These are phyloP conservation scores for Mimumesa dahlbomi DNA, from an alignment of 2,888 invertebrate genomes.

Conservation along the genomic window DNA sequence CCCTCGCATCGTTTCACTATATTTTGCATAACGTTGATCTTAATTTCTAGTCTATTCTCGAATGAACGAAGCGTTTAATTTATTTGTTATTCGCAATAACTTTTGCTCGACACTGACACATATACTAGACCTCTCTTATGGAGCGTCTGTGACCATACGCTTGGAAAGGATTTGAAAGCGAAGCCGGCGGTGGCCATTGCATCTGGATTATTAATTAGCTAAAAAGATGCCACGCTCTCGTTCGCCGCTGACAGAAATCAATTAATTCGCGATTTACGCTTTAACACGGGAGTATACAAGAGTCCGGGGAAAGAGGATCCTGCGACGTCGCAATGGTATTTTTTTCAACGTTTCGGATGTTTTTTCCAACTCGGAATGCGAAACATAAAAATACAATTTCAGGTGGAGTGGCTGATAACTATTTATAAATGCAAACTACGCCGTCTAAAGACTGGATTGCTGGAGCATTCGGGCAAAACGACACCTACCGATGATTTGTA, in stretches of 20 bases:
- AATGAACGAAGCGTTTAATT: background rate
- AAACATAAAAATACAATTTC: background rate
- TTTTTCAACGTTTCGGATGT: too few species aligned
- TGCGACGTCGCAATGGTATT: too few species aligned
- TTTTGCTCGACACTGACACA: too few species aligned
- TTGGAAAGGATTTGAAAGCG: conserved; percentile 57
- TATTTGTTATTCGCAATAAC: background rate
- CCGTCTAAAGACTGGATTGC: background rate
- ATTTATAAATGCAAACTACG: background rate
- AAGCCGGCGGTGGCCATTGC: conserved; percentile 37
- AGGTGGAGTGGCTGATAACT: background rate
- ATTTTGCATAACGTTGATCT: background rate
- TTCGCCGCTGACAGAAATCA: conserved; percentile 17
- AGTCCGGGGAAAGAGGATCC: too few species aligned
- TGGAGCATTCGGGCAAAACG: too few species aligned
- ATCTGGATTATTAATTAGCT: conserved; percentile 59
- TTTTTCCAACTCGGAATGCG: too few species aligned
- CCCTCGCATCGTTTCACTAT: too few species aligned
- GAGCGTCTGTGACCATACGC: too few species aligned
- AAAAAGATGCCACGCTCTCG: conserved; percentile 32
- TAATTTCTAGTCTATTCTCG: background rate
- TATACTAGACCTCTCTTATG: too few species aligned
- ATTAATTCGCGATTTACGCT: too few species aligned
- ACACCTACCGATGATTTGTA: background rate
- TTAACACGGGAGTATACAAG: too few species aligned